phyloP scores from a whole-genome alignment of 2,797 vertebrate genomes.

The Synaphobranchus kaupii region DNA sequence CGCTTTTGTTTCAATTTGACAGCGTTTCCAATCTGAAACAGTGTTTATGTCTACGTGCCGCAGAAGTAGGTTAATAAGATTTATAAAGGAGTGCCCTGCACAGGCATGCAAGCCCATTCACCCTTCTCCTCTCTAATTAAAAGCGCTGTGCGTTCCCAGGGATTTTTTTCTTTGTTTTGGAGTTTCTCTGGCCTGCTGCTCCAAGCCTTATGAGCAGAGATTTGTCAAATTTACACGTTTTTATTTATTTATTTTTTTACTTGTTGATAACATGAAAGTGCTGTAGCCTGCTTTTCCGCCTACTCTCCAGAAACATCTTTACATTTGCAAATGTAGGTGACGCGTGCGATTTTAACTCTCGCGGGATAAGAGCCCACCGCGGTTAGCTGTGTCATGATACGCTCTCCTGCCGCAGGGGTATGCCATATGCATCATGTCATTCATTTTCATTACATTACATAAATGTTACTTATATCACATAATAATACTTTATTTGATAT shows the following conservation, averaged over 20 bases:
- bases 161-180: background rate
- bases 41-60: background rate
- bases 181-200: background rate
- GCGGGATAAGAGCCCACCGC: background rate
- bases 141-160: background rate
- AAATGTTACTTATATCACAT: too few species aligned
- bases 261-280: background rate
- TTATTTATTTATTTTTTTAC: background rate
- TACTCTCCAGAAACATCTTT: background rate
- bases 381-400: background rate
- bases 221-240: background rate
- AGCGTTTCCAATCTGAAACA: slow-evolving; percentile 27
- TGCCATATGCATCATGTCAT: background rate
- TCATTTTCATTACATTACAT: background rate
- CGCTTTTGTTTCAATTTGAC: slow-evolving; percentile 51
- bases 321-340: background rate
- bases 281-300: background rate
- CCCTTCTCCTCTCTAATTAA: background rate
- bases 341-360: background rate
- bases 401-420: background rate
- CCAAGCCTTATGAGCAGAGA: background rate
- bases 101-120: background rate
- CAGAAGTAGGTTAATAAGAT: slow-evolving; percentile 16
- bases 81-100: slow-evolving; percentile 12
- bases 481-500: background rate